A percentile compares a stretch with the other conserved stretches of the same genome.
phyloP scores from a whole-genome alignment of 2,888 invertebrate species.

The Ochlodes sylvanus region DNA sequence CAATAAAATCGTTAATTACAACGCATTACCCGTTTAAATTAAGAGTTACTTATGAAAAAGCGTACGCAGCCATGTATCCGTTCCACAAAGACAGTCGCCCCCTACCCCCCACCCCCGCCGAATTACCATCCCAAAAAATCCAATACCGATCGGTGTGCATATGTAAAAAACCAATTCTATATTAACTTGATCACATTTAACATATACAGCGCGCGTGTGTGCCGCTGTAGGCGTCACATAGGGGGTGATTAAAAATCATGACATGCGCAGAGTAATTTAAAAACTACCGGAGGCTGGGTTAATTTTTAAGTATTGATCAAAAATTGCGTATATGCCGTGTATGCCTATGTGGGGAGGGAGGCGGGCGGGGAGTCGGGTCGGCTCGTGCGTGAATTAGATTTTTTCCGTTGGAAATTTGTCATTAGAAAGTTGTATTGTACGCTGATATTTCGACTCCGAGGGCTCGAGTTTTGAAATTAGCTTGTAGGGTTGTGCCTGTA shows the following conservation, averaged over 20 bases:
- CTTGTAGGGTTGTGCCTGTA: slow-evolving; percentile 30
- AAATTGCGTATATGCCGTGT: slow-evolving; percentile 76
- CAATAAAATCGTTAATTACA: slow-evolving; percentile 33
- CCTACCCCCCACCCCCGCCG: slow-evolving; percentile 30
- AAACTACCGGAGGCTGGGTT: slow-evolving; percentile 83
- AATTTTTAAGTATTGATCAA: slow-evolving; percentile 86
- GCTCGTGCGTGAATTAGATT: slow-evolving; percentile 77
- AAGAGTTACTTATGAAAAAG: slow-evolving; percentile 38
- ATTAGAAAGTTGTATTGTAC: slow-evolving; percentile 66
- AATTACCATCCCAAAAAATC: slow-evolving; percentile 42
- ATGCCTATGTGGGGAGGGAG: slow-evolving; percentile 45
- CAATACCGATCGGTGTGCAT: slow-evolving; percentile 44
- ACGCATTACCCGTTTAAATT: slow-evolving; percentile 37
- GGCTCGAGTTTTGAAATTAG: slow-evolving; percentile 28
- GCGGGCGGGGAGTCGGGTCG: slow-evolving; percentile 43
- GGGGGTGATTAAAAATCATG: slow-evolving; percentile 83
- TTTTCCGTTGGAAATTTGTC: slow-evolving; percentile 74
- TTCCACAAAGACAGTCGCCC: slow-evolving; percentile 32
- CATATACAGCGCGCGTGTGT: slow-evolving; percentile 55
- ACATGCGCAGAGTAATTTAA: slow-evolving; percentile 85
- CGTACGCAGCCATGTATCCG: slow-evolving; percentile 27
- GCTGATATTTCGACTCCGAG: slow-evolving; percentile 39
- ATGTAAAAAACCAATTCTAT: slow-evolving; percentile 53
- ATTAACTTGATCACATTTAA: slow-evolving; percentile 58
- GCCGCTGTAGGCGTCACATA: slow-evolving; percentile 70